These are phyloP conservation scores for Prochilodus magdalenae DNA, from an alignment of 2,113 vertebrate species.

Conservation along the genomic window DNA sequence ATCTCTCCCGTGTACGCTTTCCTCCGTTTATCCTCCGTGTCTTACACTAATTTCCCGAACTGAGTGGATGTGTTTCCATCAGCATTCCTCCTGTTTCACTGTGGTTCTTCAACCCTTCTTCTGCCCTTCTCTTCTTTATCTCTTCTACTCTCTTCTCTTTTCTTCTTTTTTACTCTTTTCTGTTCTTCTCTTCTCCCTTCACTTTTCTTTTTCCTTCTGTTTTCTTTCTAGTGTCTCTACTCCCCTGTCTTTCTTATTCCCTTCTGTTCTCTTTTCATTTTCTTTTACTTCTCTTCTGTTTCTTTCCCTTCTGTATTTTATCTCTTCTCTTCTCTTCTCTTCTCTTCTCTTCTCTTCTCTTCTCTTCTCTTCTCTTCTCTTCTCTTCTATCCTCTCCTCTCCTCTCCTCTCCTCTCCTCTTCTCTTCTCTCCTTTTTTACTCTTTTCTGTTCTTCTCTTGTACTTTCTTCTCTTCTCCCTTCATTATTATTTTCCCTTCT, in stretches of 20 bases:
- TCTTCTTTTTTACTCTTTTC: not conserved
- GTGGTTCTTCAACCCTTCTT: not conserved
- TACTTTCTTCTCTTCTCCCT: not conserved
- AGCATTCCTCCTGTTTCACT: constrained; percentile 14
- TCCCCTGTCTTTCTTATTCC: too few relatives aligned
- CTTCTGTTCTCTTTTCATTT: not conserved
- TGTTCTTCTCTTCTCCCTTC: not conserved
- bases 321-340: not conserved
- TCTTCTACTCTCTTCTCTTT: not conserved
- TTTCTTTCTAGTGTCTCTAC: too few relatives aligned
- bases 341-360: not conserved
- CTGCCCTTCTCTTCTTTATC: not conserved
- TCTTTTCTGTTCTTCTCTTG: not conserved
- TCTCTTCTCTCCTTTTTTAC: not conserved
- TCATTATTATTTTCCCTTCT: not conserved
- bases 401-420: not conserved
- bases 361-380: not conserved
- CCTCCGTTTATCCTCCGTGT: constrained; percentile 1
- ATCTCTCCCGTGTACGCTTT: constrained; percentile 31
- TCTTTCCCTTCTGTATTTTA: not conserved
- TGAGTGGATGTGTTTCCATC: constrained; percentile 17
- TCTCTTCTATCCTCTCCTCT: not conserved
- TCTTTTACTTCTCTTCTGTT: not conserved
- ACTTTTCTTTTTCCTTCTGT: constrained; percentile 11
- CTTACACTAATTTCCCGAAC: constrained; percentile 31